A percentile compares a stretch with the other conserved stretches of the same genome.
Conservation (phyloP, 2,888 invertebrate species). For the Drepana falcataria region DNA sequence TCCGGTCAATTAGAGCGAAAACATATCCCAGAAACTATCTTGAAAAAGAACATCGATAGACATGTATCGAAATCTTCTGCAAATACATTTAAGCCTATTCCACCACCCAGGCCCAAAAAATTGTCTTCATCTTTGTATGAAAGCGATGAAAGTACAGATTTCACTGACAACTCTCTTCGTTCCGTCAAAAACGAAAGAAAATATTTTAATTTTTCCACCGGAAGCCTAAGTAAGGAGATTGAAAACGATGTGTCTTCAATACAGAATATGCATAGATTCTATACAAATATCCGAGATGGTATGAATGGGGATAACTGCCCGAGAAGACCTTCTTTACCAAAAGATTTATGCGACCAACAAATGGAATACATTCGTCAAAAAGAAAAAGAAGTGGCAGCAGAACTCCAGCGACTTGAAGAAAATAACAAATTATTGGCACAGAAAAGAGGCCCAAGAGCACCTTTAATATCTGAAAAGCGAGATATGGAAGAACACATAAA, state of each 20-base stretch:
- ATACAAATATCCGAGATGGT: conserved; percentile 43
- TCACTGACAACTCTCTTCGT: conserved; percentile 54
- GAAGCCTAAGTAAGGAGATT: conserved; percentile 67
- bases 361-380: conserved; percentile 82
- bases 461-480: conserved; percentile 59
- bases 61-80: conserved; percentile 23
- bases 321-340: conserved; percentile 80
- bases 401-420: conserved; percentile 81
- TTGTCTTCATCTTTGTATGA: conserved; percentile 59
- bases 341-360: conserved; percentile 81
- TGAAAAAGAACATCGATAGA: conserved; percentile 20
- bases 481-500: conserved; percentile 28
- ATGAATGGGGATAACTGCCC: conserved; percentile 35
- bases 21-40: conserved; percentile 17
- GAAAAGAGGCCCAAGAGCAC: conserved; percentile 54
- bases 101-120: conserved; percentile 61
- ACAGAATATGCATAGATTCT: conserved; percentile 68
- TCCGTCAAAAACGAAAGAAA: conserved; percentile 61
- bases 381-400: conserved; percentile 82
- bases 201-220: conserved; percentile 67
- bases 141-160: conserved; percentile 67
- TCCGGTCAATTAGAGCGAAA: conserved; percentile 33
- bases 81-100: conserved; percentile 50
- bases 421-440: conserved; percentile 52
- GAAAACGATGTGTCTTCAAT: conserved; percentile 68